Evolutionary conservation across 1,140 invertebrate species (phyloP).

Genomic region (Formica exsecta): DNA sequence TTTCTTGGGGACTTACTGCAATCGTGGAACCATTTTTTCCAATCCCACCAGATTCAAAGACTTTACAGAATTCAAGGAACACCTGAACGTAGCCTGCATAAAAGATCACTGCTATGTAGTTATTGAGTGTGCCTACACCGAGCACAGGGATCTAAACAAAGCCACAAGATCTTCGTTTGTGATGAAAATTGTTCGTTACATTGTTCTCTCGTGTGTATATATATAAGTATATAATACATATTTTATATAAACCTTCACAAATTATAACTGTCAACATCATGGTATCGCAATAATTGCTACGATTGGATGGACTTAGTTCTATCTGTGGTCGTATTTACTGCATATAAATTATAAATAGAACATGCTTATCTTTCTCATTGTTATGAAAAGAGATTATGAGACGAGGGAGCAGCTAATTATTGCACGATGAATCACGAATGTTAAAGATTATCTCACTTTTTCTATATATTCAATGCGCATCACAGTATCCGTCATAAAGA

Average conservation of each 20-base stretch:
- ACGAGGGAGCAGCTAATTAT: slow-evolving; percentile 61
- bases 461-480: neutral
- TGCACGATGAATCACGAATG: neutral
- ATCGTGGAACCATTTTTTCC: slow-evolving; percentile 98
- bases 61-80: slow-evolving; percentile 89
- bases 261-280: slow-evolving; percentile 10
- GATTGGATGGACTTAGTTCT: slow-evolving; percentile 64
- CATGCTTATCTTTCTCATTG: slow-evolving; percentile 18
- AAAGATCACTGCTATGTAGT: slow-evolving; percentile 88
- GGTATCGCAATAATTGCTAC: neutral
- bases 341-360: slow-evolving; percentile 13
- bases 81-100: slow-evolving; percentile 89
- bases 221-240: neutral
- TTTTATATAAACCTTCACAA: neutral
- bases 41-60: slow-evolving; percentile 91
- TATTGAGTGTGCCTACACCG: slow-evolving; percentile 87
- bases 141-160: slow-evolving; percentile 88
- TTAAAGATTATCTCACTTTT: neutral
- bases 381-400: slow-evolving; percentile 20
- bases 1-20: slow-evolving; percentile 90
- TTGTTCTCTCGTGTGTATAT: slow-evolving; percentile 16
- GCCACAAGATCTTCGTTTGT: slow-evolving; percentile 73
- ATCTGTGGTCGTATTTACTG: slow-evolving; percentile 60
- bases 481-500: neutral
- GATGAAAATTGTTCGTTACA: slow-evolving; percentile 56